Conservation (phyloP, 2,113 vertebrate genomes). For the Mus spicilegus region DNA sequence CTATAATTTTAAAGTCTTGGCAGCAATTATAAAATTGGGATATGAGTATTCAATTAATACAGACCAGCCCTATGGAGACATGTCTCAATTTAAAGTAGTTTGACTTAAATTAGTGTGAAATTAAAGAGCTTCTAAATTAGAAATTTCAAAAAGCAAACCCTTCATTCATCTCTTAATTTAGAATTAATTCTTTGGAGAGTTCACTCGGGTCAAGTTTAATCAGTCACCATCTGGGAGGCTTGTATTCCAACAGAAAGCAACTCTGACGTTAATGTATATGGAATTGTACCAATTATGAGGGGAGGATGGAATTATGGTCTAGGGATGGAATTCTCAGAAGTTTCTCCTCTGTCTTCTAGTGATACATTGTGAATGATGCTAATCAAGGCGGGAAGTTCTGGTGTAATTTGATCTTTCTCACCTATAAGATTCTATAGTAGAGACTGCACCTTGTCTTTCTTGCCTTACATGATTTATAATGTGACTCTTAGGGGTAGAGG, state of each 20-base stretch:
- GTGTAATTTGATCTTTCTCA: background rate
- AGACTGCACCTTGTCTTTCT: background rate
- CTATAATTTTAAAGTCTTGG: slow-evolving; percentile 65
- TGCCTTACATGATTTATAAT: background rate
- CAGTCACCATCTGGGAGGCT: slow-evolving; percentile 64
- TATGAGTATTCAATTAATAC: slow-evolving; percentile 66
- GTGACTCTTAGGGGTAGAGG: background rate
- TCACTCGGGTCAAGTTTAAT: slow-evolving; percentile 70
- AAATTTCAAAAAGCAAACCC: slow-evolving; percentile 68
- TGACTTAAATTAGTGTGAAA: slow-evolving; percentile 74
- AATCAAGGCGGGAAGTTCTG: background rate
- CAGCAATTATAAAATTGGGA: slow-evolving; percentile 55
- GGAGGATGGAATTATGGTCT: background rate
- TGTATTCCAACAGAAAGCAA: slow-evolving; percentile 35
- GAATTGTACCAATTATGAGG: background rate
- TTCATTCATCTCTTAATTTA: slow-evolving; percentile 71
- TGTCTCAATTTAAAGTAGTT: slow-evolving; percentile 72
- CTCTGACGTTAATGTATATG: slow-evolving; percentile 38
- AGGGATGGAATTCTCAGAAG: background rate
- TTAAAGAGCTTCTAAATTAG: slow-evolving; percentile 74
- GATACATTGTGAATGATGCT: background rate
- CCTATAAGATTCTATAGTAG: background rate
- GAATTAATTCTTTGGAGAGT: slow-evolving; percentile 74
- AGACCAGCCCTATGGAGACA: slow-evolving; percentile 58
- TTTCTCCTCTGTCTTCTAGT: background rate